Evolutionary conservation across 2,888 invertebrate genomes (phyloP).

Genomic region (Fabriciana adippe): DNA sequence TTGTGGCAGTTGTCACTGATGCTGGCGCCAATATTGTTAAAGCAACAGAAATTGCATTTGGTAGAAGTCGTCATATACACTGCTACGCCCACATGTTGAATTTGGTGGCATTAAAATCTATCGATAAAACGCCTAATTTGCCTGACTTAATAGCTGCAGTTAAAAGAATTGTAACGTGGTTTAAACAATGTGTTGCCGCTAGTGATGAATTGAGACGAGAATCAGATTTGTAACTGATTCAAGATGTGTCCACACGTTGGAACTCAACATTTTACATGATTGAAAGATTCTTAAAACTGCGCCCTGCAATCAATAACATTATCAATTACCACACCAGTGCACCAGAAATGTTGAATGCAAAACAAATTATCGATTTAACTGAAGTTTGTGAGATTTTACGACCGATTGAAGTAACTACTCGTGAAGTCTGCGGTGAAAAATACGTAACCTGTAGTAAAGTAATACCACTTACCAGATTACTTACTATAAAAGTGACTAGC

Average conservation of each 20-base stretch:
- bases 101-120: slow-evolving; percentile 41
- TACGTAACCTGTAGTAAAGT: slow-evolving; percentile 35
- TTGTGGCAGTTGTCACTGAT: slow-evolving; percentile 24
- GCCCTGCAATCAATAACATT: slow-evolving; percentile 32
- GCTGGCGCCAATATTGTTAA: slow-evolving; percentile 39
- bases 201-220: slow-evolving; percentile 34
- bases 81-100: slow-evolving; percentile 37
- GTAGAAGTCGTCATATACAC: slow-evolving; percentile 35
- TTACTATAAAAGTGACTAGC: slow-evolving; percentile 27
- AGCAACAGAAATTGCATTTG: slow-evolving; percentile 34
- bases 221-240: slow-evolving; percentile 34
- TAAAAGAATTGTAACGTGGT: slow-evolving; percentile 34
- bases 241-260: slow-evolving; percentile 38
- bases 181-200: slow-evolving; percentile 32
- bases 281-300: slow-evolving; percentile 35
- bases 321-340: slow-evolving; percentile 36
- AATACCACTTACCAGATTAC: slow-evolving; percentile 29
- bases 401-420: slow-evolving; percentile 19
- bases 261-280: slow-evolving; percentile 40
- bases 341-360: slow-evolving; percentile 32
- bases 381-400: slow-evolving; percentile 27
- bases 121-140: slow-evolving; percentile 35
- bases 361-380: slow-evolving; percentile 32
- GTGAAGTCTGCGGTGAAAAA: slow-evolving; percentile 12
- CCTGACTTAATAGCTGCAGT: slow-evolving; percentile 34